Conservation (phyloP, 1,140 invertebrate genomes). For the Papilio aristodemus region DNA sequence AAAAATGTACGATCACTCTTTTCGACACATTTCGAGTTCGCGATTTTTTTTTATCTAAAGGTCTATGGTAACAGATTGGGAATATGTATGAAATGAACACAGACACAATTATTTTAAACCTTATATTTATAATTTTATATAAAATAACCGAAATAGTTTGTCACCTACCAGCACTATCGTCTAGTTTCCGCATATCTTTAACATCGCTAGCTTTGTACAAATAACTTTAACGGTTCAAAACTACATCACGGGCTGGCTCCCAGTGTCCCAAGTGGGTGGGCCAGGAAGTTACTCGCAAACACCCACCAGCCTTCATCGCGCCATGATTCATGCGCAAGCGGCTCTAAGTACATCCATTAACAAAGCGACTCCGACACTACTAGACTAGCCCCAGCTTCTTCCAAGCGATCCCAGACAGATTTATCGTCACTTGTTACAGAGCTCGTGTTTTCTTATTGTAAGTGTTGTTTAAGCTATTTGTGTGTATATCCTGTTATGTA, state of each 20-base stretch:
- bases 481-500: constrained; percentile 26
- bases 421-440: constrained; percentile 38
- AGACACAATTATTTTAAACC: no score
- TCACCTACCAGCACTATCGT: no score
- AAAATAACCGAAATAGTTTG: no score
- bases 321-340: constrained; percentile 58
- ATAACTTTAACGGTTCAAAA: constrained; percentile 24
- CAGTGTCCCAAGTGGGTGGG: constrained; percentile 54
- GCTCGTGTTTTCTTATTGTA: constrained; percentile 21
- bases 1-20: no score
- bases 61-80: no score
- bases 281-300: constrained; percentile 56
- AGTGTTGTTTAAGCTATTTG: constrained; percentile 31
- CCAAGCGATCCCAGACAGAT: constrained; percentile 39
- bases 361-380: constrained; percentile 42
- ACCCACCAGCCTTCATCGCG: constrained; percentile 65
- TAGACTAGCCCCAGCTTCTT: constrained; percentile 44
- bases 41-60: no score
- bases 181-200: not conserved
- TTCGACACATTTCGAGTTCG: no score
- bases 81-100: no score
- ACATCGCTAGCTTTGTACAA: not conserved
- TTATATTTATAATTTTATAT: no score
- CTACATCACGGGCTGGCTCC: constrained; percentile 11
- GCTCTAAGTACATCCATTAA: constrained; percentile 45